A percentile compares a stretch with the other conserved stretches of the same genome.
phyloP scores from a whole-genome alignment of 1,140 invertebrate species.

The Hyles euphorbiae region DNA sequence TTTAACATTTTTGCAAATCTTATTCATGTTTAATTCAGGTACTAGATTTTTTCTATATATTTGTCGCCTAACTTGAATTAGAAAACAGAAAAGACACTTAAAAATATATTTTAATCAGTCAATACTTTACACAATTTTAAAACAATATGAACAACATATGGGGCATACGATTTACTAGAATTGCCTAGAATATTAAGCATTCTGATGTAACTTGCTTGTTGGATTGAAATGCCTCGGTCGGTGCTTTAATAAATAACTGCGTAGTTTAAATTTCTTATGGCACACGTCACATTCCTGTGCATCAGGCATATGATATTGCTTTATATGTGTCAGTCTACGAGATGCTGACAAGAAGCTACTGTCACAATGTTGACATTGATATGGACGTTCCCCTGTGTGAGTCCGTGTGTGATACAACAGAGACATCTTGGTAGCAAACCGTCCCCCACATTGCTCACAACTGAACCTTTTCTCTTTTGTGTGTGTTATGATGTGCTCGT shows the following conservation, averaged over 20 bases:
- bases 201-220: slow-evolving; percentile 18
- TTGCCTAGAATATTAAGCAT: neutral
- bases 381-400: slow-evolving; percentile 34
- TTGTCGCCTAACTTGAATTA: no score
- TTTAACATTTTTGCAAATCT: no score
- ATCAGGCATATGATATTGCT: slow-evolving; percentile 15
- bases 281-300: slow-evolving; percentile 27
- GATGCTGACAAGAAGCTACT: slow-evolving; percentile 24
- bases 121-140: no score
- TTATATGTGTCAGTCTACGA: slow-evolving; percentile 20
- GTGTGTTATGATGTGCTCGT: slow-evolving; percentile 26
- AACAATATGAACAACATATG: no score
- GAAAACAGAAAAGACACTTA: no score
- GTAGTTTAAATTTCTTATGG: slow-evolving; percentile 18
- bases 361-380: slow-evolving; percentile 26
- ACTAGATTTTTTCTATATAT: no score
- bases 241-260: slow-evolving; percentile 16
- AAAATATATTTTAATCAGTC: no score
- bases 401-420: slow-evolving; percentile 24
- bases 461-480: slow-evolving; percentile 30
- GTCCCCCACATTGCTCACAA: slow-evolving; percentile 24
- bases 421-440: slow-evolving; percentile 29
- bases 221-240: slow-evolving; percentile 22
- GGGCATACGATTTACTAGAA: no score
- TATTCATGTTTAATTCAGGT: no score